phyloP scores from a whole-genome alignment of 2,888 invertebrate genomes.

The Coleophora flavipennella region DNA sequence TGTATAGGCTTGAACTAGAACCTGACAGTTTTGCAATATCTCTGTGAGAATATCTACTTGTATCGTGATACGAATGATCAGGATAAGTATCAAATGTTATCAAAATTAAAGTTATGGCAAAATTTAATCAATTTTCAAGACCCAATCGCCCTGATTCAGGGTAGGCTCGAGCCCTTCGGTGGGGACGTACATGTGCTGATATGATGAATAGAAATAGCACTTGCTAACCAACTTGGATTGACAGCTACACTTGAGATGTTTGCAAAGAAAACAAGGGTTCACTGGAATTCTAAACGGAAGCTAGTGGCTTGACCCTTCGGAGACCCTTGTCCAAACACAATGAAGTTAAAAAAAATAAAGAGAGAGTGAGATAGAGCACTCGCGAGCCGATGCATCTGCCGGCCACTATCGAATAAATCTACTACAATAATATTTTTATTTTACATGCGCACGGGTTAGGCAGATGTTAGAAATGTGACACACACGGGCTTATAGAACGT shows the following conservation, averaged over 20 bases:
- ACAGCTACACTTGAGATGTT: constrained; percentile 45
- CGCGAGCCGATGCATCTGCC: constrained; percentile 61
- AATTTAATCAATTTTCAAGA: too few relatives aligned
- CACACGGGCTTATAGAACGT: constrained; percentile 20
- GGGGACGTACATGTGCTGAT: too few relatives aligned
- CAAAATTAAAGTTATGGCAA: too few relatives aligned
- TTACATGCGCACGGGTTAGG: constrained; percentile 61
- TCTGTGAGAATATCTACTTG: too few relatives aligned
- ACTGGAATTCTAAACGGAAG: constrained; percentile 56
- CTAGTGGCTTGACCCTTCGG: constrained; percentile 55
- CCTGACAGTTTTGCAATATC: too few relatives aligned
- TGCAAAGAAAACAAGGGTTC: constrained; percentile 48
- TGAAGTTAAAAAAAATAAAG: constrained; percentile 56
- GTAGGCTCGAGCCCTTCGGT: too few relatives aligned
- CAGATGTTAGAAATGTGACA: constrained; percentile 52
- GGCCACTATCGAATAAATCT: constrained; percentile 68
- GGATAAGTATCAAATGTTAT: too few relatives aligned
- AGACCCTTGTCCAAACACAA: constrained; percentile 53
- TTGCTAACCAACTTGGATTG: constrained; percentile 25
- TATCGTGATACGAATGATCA: too few relatives aligned
- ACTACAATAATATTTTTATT: constrained; percentile 72
- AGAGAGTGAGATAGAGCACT: constrained; percentile 13
- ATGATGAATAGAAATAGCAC: too few relatives aligned
- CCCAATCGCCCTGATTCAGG: too few relatives aligned
- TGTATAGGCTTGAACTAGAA: too few relatives aligned